Base-by-base conservation (phyloP, 1,140 invertebrate genomes). In the Drosophila trapezifrons region DNA sequence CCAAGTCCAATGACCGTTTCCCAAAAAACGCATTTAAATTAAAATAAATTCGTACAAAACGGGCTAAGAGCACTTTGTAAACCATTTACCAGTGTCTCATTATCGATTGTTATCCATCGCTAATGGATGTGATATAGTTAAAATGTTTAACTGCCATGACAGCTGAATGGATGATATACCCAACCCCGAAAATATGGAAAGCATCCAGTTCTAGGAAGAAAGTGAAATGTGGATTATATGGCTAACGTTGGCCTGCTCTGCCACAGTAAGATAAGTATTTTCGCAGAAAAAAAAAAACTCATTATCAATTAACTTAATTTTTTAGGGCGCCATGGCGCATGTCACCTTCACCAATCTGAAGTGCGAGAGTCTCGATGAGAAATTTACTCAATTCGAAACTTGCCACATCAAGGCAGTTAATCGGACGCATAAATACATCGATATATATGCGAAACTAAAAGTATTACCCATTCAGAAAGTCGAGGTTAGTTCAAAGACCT, bases 371-470 rank as follows among this genome's bases (percentile, higher is more conserved):
- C 2, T 12, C 5, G 77, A 78, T 38, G 38, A 6, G 3, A 43
- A 27, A 4, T 62, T 40, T 10, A 6, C n/a, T 12, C 35, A 47
- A 1, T 79, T 58, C 13, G 20, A 55, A 3, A 38, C 38, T 4
- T 79, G 76, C 40, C 25, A n/a, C 3, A 79, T 79, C 9, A 79
- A 67, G 27, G 76, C 77, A 3, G 76, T 78, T 1, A 78, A 78
- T 66, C 76, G 76, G 6, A 66, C 67, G 0, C 76, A 78, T 46
- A 78, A 78, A 22, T 78, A 78, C 10, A 46, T 78, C 2, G 42
- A 63, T 7, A n/a, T 78, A 4, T 13, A 64, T 32, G 12, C n/a
- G 0, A 64, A 32, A 17, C 1, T 78, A 2, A 27, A 22, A 13
- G 13, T n/a, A n/a, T 0, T 58, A 15, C 75, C 76, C 2, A 3